Evolutionary conservation across 2,113 vertebrate genomes (phyloP).

Genomic region (Corythornis cristatus): DNA sequence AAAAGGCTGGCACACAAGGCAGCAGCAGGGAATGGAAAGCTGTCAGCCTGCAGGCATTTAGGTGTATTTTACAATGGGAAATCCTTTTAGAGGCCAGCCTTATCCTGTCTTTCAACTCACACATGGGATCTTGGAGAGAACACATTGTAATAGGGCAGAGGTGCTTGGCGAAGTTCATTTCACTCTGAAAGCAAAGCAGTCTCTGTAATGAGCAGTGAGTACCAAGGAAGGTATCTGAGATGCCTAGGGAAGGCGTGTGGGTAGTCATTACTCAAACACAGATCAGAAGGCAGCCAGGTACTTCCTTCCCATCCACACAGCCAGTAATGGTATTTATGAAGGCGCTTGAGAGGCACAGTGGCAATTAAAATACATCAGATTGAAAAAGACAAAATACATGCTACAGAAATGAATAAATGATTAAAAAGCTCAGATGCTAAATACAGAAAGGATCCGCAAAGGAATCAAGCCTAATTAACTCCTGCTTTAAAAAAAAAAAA

Average conservation of each 20-base stretch:
- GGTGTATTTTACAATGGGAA: neutral
- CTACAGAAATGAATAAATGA: neutral
- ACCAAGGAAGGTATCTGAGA: neutral
- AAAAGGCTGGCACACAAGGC: neutral
- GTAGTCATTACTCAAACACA: neutral
- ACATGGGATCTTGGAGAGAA: neutral
- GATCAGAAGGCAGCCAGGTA: neutral
- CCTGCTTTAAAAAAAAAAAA: neutral
- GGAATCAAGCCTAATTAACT: neutral
- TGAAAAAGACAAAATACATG: neutral
- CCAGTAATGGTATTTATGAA: neutral
- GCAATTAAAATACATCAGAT: neutral
- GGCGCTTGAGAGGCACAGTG: neutral
- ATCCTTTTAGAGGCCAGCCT: neutral
- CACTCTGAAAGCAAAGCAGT: neutral
- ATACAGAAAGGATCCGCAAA: neutral
- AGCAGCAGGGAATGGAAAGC: neutral
- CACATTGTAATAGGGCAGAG: neutral
- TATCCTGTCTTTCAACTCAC: neutral
- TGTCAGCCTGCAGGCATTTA: neutral
- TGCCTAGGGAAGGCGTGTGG: neutral
- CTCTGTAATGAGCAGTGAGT: accelerated
- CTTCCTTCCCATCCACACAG: neutral
- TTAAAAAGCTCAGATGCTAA: neutral
- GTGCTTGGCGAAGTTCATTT: neutral